A percentile compares a stretch with the other conserved stretches of the same genome.
phyloP scores from a whole-genome alignment of 2,888 invertebrate species.

The Selenia dentaria region DNA sequence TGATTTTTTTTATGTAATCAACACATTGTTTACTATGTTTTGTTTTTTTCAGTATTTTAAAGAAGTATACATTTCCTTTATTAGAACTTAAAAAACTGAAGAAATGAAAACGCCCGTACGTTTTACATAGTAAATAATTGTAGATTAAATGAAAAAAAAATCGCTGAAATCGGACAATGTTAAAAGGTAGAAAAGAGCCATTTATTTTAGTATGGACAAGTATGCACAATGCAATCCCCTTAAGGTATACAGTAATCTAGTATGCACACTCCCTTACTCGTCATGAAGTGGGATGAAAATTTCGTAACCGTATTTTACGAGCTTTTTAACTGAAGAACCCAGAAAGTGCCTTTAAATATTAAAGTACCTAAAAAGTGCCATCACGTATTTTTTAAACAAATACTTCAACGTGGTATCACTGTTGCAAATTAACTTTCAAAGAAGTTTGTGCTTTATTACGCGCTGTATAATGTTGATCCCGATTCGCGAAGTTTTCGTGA shows the following conservation, averaged over 20 bases:
- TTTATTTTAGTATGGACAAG: too few relatives aligned
- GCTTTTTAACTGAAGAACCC: slow-evolving; percentile 60
- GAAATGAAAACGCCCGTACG: too few relatives aligned
- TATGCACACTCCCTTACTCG: slow-evolving; percentile 39
- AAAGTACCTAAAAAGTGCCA: slow-evolving; percentile 32
- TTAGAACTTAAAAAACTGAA: too few relatives aligned
- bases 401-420: slow-evolving; percentile 21
- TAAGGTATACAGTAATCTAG: slow-evolving; percentile 29
- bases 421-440: slow-evolving; percentile 34
- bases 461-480: slow-evolving; percentile 27
- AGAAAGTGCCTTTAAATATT: slow-evolving; percentile 25
- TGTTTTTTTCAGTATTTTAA: too few relatives aligned
- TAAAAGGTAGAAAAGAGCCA: too few relatives aligned
- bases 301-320: slow-evolving; percentile 51
- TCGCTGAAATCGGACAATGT: too few relatives aligned
- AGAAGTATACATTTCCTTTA: too few relatives aligned
- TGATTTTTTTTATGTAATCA: too few relatives aligned
- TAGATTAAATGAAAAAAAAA: too few relatives aligned
- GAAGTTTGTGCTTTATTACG: slow-evolving; percentile 23
- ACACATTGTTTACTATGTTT: too few relatives aligned
- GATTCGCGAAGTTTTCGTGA: slow-evolving; percentile 28
- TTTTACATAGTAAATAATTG: too few relatives aligned
- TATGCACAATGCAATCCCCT: too few relatives aligned
- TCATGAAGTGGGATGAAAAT: slow-evolving; percentile 62
- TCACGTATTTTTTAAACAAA: slow-evolving; percentile 38